Evolutionary conservation across 2,113 vertebrate species (phyloP), one percentile per base, ranked within the genome.

Genomic region (Elephantulus edwardii): DNA sequence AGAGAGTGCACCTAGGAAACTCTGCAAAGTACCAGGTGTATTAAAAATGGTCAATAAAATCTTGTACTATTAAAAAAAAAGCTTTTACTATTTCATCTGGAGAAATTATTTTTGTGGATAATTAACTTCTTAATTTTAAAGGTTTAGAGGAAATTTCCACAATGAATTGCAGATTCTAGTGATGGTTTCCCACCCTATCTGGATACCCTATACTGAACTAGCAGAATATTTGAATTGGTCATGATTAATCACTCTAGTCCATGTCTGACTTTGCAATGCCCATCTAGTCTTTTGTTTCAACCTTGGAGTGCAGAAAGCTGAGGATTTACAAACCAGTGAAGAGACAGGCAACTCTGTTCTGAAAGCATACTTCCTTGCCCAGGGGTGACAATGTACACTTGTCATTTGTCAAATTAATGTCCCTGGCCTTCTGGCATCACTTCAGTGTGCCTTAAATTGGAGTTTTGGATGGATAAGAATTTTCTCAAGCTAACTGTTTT

Each of bases 381-480:
- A 77, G 20, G 70, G 66, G 79, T 88, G 83, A 91, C 88, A 91
- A 26, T n/a, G 26, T 52, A 58, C 28, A 88, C 72, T 95, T 35
- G n/a, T 88, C 86, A 70, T 94, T 93, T 93, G 86, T 95, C 95
- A 94, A 91, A 92, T 88, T 93, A 89, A 90, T 93, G 92, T 84
- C 80, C 22, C 77, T 50, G 42, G 68, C 74, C 75, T 90, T 10
- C 74, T 56, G 14, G 26, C 50, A 85, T 71, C 46, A 88, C 48
- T 90, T 95, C 75, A 76, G 40, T 71, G 38, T 93, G 50, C 19
- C 58, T 85, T 91, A 74, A 80, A 56, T 89, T 86, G 92, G 64
- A 92, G 30, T 92, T 88, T 83, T 52, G 77, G 76, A 60, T 83
- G 72, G 87, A 78, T 91, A 94, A 77, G 83, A 91, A 83, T 92